These are phyloP conservation scores for Clavelina lepadiformis DNA, from an alignment of 23 tunicate genomes.

Conservation along the genomic window DNA sequence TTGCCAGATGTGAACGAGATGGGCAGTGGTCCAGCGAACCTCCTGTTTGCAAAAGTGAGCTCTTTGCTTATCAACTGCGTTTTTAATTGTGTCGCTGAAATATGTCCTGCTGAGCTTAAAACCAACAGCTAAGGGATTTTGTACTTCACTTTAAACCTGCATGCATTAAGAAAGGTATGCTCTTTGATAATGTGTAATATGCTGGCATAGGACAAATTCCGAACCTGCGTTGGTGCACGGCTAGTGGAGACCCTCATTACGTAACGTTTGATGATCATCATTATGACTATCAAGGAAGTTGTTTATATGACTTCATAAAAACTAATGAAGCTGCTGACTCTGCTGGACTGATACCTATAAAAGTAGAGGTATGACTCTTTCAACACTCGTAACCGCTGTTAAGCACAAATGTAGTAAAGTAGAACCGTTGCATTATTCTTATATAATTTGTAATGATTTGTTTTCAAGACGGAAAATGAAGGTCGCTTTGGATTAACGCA, in stretches of 20 bases:
- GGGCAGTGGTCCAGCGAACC: slow-evolving; percentile 50
- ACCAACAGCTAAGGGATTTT: not conserved
- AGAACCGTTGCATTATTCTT: too few species aligned
- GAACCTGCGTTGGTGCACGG: slow-evolving; percentile 44
- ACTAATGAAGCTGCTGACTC: slow-evolving; percentile 11
- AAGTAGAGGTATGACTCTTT: too few species aligned
- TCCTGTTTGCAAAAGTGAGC: slow-evolving; percentile 56
- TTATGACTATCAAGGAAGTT: slow-evolving; percentile 52
- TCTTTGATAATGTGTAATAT: not conserved
- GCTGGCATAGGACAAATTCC: slow-evolving; percentile 19
- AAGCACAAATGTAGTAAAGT: too few species aligned
- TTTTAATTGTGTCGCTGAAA: too few species aligned
- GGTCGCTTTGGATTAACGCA: slow-evolving; percentile 37
- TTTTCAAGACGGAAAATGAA: slow-evolving; percentile 53
- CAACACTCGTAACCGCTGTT: too few species aligned
- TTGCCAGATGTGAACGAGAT: slow-evolving; percentile 11
- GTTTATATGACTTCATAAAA: slow-evolving; percentile 42
- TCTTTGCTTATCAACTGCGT: too few species aligned
- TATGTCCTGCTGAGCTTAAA: not conserved
- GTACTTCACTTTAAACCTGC: not conserved
- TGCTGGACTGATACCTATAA: not conserved
- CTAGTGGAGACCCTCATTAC: slow-evolving; percentile 70
- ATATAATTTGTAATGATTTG: too few species aligned
- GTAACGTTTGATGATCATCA: slow-evolving; percentile 50
- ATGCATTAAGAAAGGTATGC: too few species aligned